A percentile compares a stretch with the other conserved stretches of the same genome.
Evolutionary conservation across 1,140 invertebrate genomes (phyloP).

Genomic region (Sarcophaga peregrina): DNA sequence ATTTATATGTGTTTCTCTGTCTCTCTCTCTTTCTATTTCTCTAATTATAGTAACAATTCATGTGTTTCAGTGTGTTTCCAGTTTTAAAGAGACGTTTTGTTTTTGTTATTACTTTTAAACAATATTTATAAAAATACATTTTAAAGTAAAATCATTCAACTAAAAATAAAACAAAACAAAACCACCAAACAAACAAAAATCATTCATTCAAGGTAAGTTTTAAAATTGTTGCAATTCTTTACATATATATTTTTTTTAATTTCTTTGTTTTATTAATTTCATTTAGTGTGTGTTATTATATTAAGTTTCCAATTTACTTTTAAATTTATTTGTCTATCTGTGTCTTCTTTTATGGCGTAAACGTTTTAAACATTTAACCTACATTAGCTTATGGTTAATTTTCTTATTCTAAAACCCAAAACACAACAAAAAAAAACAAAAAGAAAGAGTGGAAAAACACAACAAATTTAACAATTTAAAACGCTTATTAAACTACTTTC

Average conservation of each 20-base stretch:
- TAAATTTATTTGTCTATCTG: neutral
- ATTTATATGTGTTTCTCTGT: too few species aligned
- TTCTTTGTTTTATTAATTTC: neutral
- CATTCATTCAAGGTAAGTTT: slow-evolving; percentile 11
- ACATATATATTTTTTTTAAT: neutral
- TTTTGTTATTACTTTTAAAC: too few species aligned
- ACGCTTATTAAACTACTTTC: slow-evolving; percentile 8
- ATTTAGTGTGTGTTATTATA: neutral
- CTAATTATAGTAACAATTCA: too few species aligned
- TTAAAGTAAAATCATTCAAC: neutral
- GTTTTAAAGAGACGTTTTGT: too few species aligned
- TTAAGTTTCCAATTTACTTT: neutral
- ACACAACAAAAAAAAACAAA: too few species aligned
- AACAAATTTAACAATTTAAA: neutral
- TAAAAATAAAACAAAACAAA: neutral
- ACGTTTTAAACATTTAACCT: neutral
- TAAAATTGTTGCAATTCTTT: neutral
- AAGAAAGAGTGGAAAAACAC: too few species aligned
- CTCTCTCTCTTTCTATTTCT: too few species aligned
- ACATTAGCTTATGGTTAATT: neutral
- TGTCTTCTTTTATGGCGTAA: neutral
- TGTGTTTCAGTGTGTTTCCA: too few species aligned
- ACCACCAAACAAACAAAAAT: neutral
- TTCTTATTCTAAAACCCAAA: too few species aligned
- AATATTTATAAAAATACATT: neutral